Evolutionary conservation across 2,113 vertebrate genomes (phyloP).

Genomic region (Microcebus murinus): DNA sequence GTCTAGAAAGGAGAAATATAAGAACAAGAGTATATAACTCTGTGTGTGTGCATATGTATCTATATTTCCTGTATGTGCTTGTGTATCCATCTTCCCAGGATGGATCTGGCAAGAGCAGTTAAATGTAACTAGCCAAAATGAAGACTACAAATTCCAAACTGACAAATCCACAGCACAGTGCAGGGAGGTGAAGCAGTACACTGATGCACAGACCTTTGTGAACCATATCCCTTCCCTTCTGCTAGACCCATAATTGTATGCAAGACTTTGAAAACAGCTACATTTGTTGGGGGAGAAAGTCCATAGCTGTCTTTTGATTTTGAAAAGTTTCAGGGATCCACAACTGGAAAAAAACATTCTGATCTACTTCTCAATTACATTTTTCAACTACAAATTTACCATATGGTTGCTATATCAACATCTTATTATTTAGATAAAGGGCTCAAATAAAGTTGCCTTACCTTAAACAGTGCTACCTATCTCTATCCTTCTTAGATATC

Average conservation of each 20-base stretch:
- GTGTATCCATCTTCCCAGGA: background rate
- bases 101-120: background rate
- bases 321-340: background rate
- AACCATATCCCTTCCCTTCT: background rate
- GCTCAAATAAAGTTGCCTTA: background rate
- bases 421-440: conserved; percentile 8
- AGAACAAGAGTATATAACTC: background rate
- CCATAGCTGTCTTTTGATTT: background rate
- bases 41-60: background rate
- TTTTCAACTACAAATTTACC: conserved; percentile 31
- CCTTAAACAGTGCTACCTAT: background rate
- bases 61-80: background rate
- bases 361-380: background rate
- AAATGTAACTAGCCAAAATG: background rate
- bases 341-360: background rate
- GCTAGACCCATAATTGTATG: background rate
- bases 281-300: background rate
- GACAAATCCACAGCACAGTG: background rate
- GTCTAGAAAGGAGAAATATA: conserved; percentile 1
- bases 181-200: background rate
- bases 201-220: background rate
- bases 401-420: background rate
- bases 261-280: background rate
- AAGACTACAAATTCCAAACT: conserved; percentile 22
- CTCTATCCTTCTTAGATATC: background rate